phyloP scores from a whole-genome alignment of 2,113 vertebrate genomes.

The Stegostoma tigrinum region DNA sequence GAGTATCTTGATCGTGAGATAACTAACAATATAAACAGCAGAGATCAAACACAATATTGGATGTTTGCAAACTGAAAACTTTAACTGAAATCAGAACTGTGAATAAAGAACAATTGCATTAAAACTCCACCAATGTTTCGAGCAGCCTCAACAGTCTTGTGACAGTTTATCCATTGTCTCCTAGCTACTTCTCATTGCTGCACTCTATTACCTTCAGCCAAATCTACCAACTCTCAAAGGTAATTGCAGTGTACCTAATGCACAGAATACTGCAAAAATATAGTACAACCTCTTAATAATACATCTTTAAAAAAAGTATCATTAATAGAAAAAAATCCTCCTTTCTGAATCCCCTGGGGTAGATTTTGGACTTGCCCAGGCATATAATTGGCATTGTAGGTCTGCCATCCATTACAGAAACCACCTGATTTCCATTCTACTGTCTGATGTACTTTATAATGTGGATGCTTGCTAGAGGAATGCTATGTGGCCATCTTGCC shows the following conservation, averaged over 20 bases:
- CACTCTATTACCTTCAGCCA: background rate
- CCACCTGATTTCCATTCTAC: background rate
- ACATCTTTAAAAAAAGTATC: background rate
- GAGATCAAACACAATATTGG: background rate
- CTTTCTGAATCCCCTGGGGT: background rate
- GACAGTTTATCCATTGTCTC: background rate
- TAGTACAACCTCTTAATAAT: background rate
- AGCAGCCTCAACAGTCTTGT: background rate
- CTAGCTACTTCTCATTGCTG: background rate
- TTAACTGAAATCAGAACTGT: background rate
- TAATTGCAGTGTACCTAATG: background rate
- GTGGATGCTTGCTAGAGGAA: background rate
- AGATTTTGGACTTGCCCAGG: slow-evolving; percentile 7
- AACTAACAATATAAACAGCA: background rate
- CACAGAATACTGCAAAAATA: background rate
- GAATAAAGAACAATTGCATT: background rate
- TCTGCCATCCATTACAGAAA: background rate
- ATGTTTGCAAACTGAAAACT: background rate
- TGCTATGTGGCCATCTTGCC: background rate
- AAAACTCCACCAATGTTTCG: background rate
- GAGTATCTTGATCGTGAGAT: background rate
- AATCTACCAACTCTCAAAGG: background rate
- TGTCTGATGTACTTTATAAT: background rate
- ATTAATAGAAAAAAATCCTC: background rate
- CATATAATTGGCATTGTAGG: background rate